Evolutionary conservation across 1,140 invertebrate genomes (phyloP).

Genomic region (Tetramorium simillimum): DNA sequence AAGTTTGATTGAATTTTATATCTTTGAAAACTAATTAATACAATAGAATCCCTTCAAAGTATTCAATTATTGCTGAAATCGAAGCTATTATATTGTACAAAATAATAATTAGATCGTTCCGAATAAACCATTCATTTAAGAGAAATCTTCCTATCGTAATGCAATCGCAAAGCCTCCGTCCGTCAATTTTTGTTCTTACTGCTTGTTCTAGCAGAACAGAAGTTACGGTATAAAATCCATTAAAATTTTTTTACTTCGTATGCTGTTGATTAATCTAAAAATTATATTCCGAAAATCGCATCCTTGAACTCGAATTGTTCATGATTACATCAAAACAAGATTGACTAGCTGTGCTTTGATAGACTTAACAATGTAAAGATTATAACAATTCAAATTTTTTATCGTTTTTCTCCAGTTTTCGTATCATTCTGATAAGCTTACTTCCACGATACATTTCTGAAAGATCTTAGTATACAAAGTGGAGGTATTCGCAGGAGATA

Average conservation of each 20-base stretch:
- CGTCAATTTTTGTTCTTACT: slow-evolving; percentile 25
- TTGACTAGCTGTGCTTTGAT: background rate
- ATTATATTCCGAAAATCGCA: background rate
- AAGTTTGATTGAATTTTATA: background rate
- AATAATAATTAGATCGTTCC: slow-evolving; percentile 11
- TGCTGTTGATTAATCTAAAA: background rate
- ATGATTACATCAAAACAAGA: background rate
- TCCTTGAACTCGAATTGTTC: background rate
- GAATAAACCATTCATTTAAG: background rate
- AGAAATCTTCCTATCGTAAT: background rate
- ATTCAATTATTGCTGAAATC: background rate
- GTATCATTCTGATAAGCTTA: background rate
- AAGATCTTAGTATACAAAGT: background rate
- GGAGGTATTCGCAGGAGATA: background rate
- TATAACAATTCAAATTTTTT: background rate
- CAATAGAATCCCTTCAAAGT: background rate
- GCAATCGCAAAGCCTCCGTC: background rate
- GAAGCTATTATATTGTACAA: background rate
- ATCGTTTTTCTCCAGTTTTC: background rate
- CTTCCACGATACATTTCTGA: background rate
- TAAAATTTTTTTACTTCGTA: slow-evolving; percentile 38
- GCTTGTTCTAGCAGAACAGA: slow-evolving; percentile 40
- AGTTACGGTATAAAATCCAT: slow-evolving; percentile 60
- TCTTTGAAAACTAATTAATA: background rate
- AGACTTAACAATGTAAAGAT: background rate